These are phyloP conservation scores for Loxodonta africana DNA, from an alignment of 2,113 vertebrate species.

Conservation along the genomic window DNA sequence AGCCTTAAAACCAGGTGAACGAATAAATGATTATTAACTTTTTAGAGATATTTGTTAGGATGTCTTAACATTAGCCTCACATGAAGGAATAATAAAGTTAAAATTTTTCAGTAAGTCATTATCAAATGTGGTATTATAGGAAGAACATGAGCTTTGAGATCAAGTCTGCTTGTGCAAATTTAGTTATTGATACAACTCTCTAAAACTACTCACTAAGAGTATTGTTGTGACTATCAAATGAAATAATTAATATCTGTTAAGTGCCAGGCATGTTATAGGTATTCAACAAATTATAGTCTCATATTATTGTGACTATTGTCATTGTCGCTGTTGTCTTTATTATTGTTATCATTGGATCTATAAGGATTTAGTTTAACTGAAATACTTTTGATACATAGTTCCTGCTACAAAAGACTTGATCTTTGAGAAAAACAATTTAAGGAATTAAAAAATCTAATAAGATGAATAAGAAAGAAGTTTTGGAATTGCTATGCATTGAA, in stretches of 20 bases:
- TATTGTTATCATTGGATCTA: not conserved
- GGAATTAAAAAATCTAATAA: constrained; percentile 51
- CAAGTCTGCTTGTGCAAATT: not conserved
- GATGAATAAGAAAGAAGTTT: constrained; percentile 58
- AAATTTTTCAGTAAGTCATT: not conserved
- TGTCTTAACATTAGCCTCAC: not conserved
- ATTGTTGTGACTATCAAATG: not conserved
- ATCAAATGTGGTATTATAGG: not conserved
- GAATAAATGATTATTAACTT: not conserved
- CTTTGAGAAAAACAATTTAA: constrained; percentile 54
- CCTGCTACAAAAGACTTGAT: not conserved
- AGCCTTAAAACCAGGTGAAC: not conserved
- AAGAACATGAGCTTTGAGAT: not conserved
- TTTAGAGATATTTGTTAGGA: not conserved
- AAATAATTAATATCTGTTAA: constrained; percentile 1
- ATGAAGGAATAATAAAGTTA: constrained; percentile 25
- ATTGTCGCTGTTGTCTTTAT: not conserved
- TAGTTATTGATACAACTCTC: not conserved
- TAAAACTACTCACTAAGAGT: constrained; percentile 26
- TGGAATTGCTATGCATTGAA: constrained; percentile 33
- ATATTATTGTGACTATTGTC: not conserved
- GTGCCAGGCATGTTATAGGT: not conserved
- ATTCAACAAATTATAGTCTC: constrained; percentile 32
- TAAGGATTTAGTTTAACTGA: constrained; percentile 25
- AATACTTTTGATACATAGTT: constrained; percentile 29